A percentile compares a stretch with the other conserved stretches of the same genome.
These are phyloP conservation scores for Melipona beecheii DNA, from an alignment of 2,888 invertebrate species.

Conservation along the genomic window DNA sequence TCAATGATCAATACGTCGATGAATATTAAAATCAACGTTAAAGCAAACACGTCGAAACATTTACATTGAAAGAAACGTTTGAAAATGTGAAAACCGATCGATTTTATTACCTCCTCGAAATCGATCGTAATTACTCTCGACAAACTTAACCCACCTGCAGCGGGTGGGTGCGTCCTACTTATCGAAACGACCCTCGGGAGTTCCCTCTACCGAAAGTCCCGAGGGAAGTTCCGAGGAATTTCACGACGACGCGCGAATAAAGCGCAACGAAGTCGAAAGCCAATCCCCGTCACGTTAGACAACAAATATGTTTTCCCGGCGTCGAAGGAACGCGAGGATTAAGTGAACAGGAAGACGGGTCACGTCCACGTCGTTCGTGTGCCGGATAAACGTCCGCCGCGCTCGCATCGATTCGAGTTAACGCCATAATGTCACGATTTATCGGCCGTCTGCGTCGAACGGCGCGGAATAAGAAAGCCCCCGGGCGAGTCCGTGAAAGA, in stretches of 20 bases:
- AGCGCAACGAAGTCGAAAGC: neutral
- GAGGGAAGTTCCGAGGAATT: neutral
- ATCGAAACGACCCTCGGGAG: too few species aligned
- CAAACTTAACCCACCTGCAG: too few species aligned
- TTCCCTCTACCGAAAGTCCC: too few species aligned
- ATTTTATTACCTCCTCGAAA: neutral
- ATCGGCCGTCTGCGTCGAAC: conserved; percentile 42
- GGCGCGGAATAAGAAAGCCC: conserved; percentile 43
- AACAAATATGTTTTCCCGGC: conserved; percentile 13
- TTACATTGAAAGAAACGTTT: too few species aligned
- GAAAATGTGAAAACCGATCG: too few species aligned
- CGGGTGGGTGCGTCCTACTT: too few species aligned
- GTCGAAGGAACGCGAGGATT: neutral
- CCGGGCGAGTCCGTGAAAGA: too few species aligned
- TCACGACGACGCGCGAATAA: neutral
- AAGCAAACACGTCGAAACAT: too few species aligned
- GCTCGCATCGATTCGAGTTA: conserved; percentile 43
- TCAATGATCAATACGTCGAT: too few species aligned
- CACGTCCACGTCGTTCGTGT: conserved; percentile 33
- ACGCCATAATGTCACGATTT: conserved; percentile 56
- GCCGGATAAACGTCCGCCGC: conserved; percentile 39
- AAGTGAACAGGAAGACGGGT: conserved; percentile 11
- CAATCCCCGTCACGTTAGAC: neutral
- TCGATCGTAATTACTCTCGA: neutral
- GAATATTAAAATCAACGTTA: too few species aligned